These are phyloP conservation scores for Sus cebifrons DNA, from an alignment of 2,797 vertebrate genomes.

Conservation along the genomic window DNA sequence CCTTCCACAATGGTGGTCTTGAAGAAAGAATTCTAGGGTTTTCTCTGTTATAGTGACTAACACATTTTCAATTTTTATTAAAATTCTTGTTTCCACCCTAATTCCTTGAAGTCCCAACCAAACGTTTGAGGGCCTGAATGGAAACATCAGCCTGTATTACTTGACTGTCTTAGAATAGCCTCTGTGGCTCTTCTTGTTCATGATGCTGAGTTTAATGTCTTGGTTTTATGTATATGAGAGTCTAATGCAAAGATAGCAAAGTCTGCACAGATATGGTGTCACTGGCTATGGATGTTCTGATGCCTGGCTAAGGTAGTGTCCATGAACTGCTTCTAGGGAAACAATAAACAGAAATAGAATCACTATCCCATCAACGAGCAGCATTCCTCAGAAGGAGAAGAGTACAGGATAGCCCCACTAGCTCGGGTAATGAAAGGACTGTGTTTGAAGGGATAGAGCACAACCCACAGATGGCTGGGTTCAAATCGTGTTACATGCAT, in stretches of 20 bases:
- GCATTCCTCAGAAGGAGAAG: neutral
- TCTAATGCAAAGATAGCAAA: constrained; percentile 63
- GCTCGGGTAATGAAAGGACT: constrained; percentile 60
- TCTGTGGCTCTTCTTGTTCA: neutral
- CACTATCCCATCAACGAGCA: neutral
- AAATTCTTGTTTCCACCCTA: constrained; percentile 36
- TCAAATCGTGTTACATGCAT: neutral
- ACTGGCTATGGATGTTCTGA: constrained; percentile 63
- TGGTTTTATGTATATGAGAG: neutral
- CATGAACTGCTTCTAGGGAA: constrained; percentile 9
- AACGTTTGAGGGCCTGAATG: constrained; percentile 11
- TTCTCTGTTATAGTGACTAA: constrained; percentile 29
- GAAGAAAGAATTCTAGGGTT: neutral
- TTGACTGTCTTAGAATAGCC: neutral
- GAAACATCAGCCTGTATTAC: neutral
- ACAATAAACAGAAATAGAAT: constrained; percentile 35
- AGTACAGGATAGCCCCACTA: neutral
- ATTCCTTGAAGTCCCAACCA: constrained; percentile 31
- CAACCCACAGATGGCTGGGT: neutral
- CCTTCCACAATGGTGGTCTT: neutral
- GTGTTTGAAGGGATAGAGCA: constrained; percentile 51
- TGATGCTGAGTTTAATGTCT: constrained; percentile 60
- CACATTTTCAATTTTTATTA: constrained; percentile 63
- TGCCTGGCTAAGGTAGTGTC: constrained; percentile 28
- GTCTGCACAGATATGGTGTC: constrained; percentile 24